Base-by-base conservation (phyloP, 2,797 vertebrate species). In the Heliangelus exortis region DNA sequence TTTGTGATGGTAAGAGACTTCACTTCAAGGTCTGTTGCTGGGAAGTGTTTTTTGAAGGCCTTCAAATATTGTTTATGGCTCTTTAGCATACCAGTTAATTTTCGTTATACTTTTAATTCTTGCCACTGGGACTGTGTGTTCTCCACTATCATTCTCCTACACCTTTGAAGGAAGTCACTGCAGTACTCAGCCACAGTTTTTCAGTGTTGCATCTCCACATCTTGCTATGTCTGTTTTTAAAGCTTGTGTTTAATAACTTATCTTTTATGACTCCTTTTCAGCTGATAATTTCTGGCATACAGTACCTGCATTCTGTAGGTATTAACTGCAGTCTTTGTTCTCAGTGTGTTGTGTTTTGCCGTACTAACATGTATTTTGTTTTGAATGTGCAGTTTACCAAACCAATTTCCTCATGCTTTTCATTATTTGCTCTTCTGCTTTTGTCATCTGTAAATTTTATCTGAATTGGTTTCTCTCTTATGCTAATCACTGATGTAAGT, bases 401-500 rank as follows among this genome's bases (percentile, higher is more conserved):
- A 87, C 48, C 48, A 50, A 2, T 91, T 96, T 92, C 68, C 71
- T 92, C 31, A 13, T 75, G n/a, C 43, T 78, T 88, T 58, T 51
- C 20, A 2, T 90, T 93, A 92, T 80, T 91, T 87, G 29, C 81
- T 83, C 31, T 77, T 92, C 61, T 85, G 68, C 61, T 94, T 87
- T 89, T 94, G 72, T 85, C 57, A 36, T 77, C 61, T 55, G 57
- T 57, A 75, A 69, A 63, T 85, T 89, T 93, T 67, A 41, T 34
- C 36, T 90, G 51, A 76, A 84, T 82, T 89, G 67, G 77, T 95
- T 94, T 65, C 20, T 90, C 55, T 76, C 67, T 76, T 89, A 29
- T 66, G 1, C 39, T 88, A 63, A 90, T 90, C 65, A 74, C 63
- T 47, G 81, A 68, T 68, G 78, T 80, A 89, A 89, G 84, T 53